Base-by-base conservation (phyloP, 2,113 vertebrate genomes). In the Verasper variegatus region DNA sequence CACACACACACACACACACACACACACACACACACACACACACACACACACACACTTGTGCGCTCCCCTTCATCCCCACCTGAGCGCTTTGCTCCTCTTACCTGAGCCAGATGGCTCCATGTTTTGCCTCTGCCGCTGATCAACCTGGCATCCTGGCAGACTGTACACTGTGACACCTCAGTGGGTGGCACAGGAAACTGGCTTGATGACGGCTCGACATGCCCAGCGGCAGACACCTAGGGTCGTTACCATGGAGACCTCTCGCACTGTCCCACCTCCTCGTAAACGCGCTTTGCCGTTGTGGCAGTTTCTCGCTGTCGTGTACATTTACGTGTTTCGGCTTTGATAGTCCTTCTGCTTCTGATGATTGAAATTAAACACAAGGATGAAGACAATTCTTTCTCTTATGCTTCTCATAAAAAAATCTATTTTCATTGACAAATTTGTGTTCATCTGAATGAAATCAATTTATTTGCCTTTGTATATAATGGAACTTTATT, bases 121-220 rank as follows among this genome's bases (percentile, higher is more conserved):
- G 74, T 81, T 71, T 68, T 74, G 51, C 69, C 60, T 66, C 31
- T 56, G 23, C 59, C 10, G 56, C 37, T 24, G 80, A 82, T 86
- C 82, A 88, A 45, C 55, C 52, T 57, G 24, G 78, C 83, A 79
- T 86, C 83, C 84, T 88, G 84, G 64, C 86, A 87, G 81, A 47
- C 72, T 71, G 81, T 78, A 77, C 59, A 15, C 11, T 24, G 68
- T 85, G 87, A 87, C 90, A 85, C 87, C 90, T 90, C 80, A 2
- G 88, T 88, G 89, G 90, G 90, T 88, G 91, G 88, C 79, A 84
- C 81, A 90, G 90, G 91, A 93, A 93, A 66, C 87, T 78, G 86
- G 86, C 86, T 78, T 68, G 84, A 60, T 45, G 69, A 69, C 59
- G 26, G 52, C 65, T 84, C 71, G 71, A 88, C 88, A 86, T 75